Evolutionary conservation across 2,888 invertebrate species (phyloP), one percentile per base, ranked within the genome.

Genomic region (Lottia scabra): DNA sequence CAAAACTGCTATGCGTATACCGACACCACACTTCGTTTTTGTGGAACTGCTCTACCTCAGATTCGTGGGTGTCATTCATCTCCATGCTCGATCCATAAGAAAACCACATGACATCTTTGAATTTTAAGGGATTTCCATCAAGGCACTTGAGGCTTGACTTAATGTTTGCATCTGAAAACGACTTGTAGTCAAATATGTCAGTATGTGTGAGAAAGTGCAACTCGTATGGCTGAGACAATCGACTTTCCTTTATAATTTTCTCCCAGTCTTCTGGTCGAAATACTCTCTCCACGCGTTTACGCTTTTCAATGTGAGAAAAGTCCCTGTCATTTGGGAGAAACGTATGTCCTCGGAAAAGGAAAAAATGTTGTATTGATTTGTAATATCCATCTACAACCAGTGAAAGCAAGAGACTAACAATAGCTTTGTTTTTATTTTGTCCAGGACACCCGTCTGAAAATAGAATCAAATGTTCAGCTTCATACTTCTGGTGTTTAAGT

Each of bases 61-160:
- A 30, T 19, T 45, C 56, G 48, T 48, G 46, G 23, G 13, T 26
- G 30, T 68, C 68, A 68, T 68, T 48, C 68, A 68, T 68, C 26
- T 68, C 68, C 16, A 43, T 48, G 56, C 68, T 68, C 13, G 68
- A 27, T 19, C 68, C 68, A 45, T 68, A 68, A 30, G 68, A 68
- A 68, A 68, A 68, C 68, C 46, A 68, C 68, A 68, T 48, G 46
- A 68, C 46, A 19, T 68, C 68, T 43, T 68, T 68, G 68, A 68
- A 68, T 68, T 68, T 68, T 23, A 68, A 26, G 30, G 46, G 23
- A 48, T 68, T 23, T 19, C 68, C 68, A 38, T 68, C 68, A 12
- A 38, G 15, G 26, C 43, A 27, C 68, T 68, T 68, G 38, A 68
- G 44, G 16, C 30, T 48, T 27, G 68, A 43, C 56, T 68, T 68